Evolutionary conservation across 2,113 vertebrate species (phyloP).

Genomic region (Calyptomena viridis): DNA sequence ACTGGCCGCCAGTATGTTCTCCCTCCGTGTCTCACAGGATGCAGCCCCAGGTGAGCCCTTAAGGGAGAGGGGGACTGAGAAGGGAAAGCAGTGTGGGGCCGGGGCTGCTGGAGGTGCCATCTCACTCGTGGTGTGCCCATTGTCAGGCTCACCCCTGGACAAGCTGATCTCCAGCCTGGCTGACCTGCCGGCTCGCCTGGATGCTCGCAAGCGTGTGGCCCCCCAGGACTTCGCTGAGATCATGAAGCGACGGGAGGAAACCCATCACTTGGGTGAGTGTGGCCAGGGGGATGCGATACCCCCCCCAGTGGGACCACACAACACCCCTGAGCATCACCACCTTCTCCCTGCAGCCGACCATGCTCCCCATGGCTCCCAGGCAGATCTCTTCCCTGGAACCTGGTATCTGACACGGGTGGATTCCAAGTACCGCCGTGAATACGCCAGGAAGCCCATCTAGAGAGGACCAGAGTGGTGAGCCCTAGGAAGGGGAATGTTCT

Average conservation of each 20-base stretch:
- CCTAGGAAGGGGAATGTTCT: neutral
- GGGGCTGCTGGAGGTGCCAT: accelerated
- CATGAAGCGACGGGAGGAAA: conserved; percentile 75
- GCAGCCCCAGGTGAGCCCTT: conserved; percentile 60
- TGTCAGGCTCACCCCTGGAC: conserved; percentile 70
- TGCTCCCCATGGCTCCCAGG: conserved; percentile 67
- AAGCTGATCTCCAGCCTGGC: conserved; percentile 73
- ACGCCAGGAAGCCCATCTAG: conserved; percentile 63
- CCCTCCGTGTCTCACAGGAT: conserved; percentile 63
- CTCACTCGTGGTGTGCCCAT: accelerated
- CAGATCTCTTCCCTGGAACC: conserved; percentile 74
- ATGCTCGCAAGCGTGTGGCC: conserved; percentile 62
- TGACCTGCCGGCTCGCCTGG: conserved; percentile 68
- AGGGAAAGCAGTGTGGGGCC: accelerated
- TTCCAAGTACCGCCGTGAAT: conserved; percentile 69
- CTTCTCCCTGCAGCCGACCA: conserved; percentile 64
- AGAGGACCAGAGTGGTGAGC: neutral
- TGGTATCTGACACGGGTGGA: conserved; percentile 78
- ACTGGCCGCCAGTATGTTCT: conserved; percentile 77
- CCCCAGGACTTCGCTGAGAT: conserved; percentile 69
- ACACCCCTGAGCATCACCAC: neutral
- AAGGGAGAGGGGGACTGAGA: accelerated
- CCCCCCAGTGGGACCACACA: accelerated
- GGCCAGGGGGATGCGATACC: accelerated
- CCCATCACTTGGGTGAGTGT: conserved; percentile 71